Base-by-base conservation (phyloP, 2,113 vertebrate species). In the Microcebus murinus region DNA sequence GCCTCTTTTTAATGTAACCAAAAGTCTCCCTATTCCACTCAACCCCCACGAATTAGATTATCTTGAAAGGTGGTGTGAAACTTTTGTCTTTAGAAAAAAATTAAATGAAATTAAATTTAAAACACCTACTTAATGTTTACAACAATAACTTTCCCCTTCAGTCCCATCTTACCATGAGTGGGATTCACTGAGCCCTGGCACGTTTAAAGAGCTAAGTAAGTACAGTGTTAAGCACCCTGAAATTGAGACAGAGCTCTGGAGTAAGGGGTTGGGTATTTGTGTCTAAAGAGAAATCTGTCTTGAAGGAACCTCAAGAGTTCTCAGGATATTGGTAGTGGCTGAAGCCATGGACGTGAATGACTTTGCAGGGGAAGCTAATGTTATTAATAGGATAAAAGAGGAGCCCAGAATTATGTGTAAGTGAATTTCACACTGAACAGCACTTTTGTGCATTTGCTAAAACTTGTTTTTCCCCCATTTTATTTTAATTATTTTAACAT, bases 191-290 rank as follows among this genome's bases (percentile, higher is more conserved):
- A 74, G 20, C 13, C 4, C 27, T 12, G 14, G 7, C 0, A n/a
- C 13, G 1, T 25, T 36, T 73, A 57, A 3, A 29, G 29, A 73
- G 18, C 27, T 45, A 50, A 1, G 6, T 14, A 80, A 23, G 10
- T 1, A 1, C 1, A 21, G 42, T 1, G 10, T 0, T 63, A 23
- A 86, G 8, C 1, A 23, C 1, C 12, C 12, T 42, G 25, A 81
- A 55, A 61, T 6, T 31, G 25, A 84, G 18, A 31, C 63, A 36
- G 25, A 50, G 0, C 2, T 81, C 14, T 10, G 15, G 21, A 74
- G 3, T 6, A n/a, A 2, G 1, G 8, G 8, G 8, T 21, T 4
- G 8, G 1, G 29, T 52, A n/a, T 36, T 42, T 70, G 3, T 52
- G 25, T 7, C 12, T 68, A 34, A 65, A 68, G 52, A 83, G 14